These are phyloP conservation scores for Pammene aurita DNA, from an alignment of 2,888 invertebrate species.

Conservation along the genomic window DNA sequence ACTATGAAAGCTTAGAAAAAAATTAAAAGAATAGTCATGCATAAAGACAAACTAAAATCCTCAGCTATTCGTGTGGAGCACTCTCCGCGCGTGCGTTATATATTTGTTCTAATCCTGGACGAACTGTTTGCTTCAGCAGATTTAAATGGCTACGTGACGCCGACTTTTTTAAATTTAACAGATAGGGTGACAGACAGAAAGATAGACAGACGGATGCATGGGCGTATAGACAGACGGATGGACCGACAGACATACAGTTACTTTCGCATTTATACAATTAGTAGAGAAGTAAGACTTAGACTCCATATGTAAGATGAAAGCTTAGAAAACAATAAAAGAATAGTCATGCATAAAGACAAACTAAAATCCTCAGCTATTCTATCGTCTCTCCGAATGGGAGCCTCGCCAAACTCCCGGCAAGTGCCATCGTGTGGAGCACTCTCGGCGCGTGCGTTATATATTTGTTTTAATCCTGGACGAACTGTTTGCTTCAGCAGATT, in stretches of 20 bases:
- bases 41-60: not conserved
- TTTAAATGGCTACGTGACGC: conserved; percentile 23
- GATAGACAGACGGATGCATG: too few relatives aligned
- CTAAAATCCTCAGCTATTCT: not conserved
- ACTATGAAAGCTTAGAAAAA: too few relatives aligned
- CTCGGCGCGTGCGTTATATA: conserved; percentile 29
- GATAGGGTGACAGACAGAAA: too few relatives aligned
- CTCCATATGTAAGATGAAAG: too few relatives aligned
- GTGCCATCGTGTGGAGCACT: conserved; percentile 29
- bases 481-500: too few relatives aligned
- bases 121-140: conserved; percentile 29
- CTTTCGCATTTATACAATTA: too few relatives aligned
- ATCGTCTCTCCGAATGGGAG: conserved; percentile 8
- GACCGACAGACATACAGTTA: too few relatives aligned
- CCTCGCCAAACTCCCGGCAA: conserved; percentile 4
- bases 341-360: not conserved
- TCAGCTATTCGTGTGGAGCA: not conserved
- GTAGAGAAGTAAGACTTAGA: too few relatives aligned
- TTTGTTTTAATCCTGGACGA: conserved; percentile 38
- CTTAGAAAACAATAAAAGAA: too few relatives aligned
- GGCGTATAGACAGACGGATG: too few relatives aligned
- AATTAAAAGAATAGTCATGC: not conserved
- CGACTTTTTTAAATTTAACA: too few relatives aligned
- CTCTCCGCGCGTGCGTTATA: not conserved
- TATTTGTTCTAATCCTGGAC: conserved; percentile 38